These are phyloP conservation scores for Adineta ricciae DNA, from an alignment of 2,888 invertebrate genomes.

Conservation along the genomic window DNA sequence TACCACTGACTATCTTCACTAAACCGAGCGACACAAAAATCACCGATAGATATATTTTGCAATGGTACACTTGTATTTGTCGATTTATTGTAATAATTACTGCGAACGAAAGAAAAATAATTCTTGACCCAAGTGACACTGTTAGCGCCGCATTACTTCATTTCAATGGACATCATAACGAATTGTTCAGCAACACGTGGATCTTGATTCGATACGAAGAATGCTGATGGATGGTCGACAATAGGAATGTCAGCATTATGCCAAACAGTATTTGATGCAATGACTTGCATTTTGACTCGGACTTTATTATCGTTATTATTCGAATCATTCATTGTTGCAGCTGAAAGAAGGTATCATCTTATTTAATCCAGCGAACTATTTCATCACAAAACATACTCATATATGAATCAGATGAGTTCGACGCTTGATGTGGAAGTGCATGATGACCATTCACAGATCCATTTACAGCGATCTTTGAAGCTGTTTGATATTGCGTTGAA, in stretches of 20 bases:
- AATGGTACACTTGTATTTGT: not conserved
- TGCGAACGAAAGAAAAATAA: not conserved
- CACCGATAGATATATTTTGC: conserved; percentile 51
- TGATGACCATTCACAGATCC: not conserved
- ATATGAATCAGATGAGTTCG: not conserved
- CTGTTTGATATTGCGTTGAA: not conserved
- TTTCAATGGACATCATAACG: not conserved
- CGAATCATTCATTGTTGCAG: not conserved
- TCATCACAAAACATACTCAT: not conserved
- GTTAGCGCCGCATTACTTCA: not conserved
- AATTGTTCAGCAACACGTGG: conserved; percentile 16
- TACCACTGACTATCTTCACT: conserved; percentile 86
- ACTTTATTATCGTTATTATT: not conserved
- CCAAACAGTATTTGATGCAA: not conserved
- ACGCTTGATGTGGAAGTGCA: not conserved
- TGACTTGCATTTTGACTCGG: conserved; percentile 16
- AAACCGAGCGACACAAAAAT: conserved; percentile 81
- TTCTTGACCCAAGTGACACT: not conserved
- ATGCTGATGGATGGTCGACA: conserved; percentile 16
- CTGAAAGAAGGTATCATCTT: not conserved
- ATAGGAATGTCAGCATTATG: conserved; percentile 9
- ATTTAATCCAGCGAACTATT: not conserved
- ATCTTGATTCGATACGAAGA: not conserved
- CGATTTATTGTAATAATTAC: not conserved
- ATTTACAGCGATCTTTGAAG: not conserved